phyloP scores from a whole-genome alignment of 2,888 invertebrate genomes.

The Nemoura dubitans region DNA sequence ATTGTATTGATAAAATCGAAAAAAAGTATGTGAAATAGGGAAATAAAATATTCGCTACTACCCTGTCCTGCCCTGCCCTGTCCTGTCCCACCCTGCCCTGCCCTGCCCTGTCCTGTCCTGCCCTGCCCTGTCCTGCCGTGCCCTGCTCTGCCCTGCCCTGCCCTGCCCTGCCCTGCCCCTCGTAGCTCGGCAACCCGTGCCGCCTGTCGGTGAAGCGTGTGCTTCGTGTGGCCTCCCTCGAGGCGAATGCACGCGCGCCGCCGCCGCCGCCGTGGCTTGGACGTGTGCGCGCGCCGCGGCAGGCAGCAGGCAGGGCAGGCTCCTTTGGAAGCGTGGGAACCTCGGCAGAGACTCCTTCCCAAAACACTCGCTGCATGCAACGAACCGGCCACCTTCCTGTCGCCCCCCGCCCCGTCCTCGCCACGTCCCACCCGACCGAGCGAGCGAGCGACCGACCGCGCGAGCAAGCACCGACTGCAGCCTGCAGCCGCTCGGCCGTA shows the following conservation, averaged over 20 bases:
- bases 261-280: conserved; percentile 47
- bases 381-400: conserved; percentile 30
- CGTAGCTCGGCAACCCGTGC: not conserved
- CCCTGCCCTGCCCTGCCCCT: conserved; percentile 35
- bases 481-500: not conserved
- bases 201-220: not conserved
- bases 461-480: not conserved
- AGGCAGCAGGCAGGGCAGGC: conserved; percentile 43
- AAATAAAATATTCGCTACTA: no score
- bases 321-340: conserved; percentile 51
- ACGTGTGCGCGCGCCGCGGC: conserved; percentile 48
- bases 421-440: not conserved
- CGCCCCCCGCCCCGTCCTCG: conserved; percentile 19
- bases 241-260: conserved; percentile 46
- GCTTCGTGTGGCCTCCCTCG: conserved; percentile 30
- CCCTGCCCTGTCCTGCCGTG: no score
- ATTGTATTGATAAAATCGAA: no score
- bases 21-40: no score
- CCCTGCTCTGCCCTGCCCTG: no score
- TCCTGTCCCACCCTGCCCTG: no score
- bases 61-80: no score
- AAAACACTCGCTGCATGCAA: conserved; percentile 50
- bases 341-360: conserved; percentile 50
- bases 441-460: not conserved
- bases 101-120: no score